phyloP scores from a whole-genome alignment of 30 jellyfish, hydroid and myxozoan species.

The Chironex yamaguchii region DNA sequence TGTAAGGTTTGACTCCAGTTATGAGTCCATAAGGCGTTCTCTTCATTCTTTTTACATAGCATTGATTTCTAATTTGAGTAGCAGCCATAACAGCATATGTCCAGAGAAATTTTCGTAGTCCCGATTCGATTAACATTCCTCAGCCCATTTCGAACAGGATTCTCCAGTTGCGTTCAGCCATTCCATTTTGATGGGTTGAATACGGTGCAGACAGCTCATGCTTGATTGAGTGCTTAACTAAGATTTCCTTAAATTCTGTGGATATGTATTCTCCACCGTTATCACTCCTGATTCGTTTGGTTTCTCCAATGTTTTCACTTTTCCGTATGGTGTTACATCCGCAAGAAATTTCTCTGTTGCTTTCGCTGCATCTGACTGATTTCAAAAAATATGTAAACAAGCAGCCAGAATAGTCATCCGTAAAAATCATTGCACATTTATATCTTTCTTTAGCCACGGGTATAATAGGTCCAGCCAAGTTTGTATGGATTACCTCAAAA shows the following conservation, averaged over 20 bases:
- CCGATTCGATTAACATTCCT: constrained; percentile 57
- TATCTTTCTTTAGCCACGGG: constrained; percentile 63
- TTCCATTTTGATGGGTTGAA: constrained; percentile 86
- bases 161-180: constrained; percentile 85
- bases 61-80: constrained; percentile 70
- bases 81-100: constrained; percentile 81
- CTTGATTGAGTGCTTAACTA: constrained; percentile 20
- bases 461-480: constrained; percentile 70
- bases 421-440: constrained; percentile 55
- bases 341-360: constrained; percentile 70
- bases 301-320: constrained; percentile 58
- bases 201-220: constrained; percentile 72
- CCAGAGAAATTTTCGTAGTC: constrained; percentile 67
- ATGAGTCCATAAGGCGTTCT: constrained; percentile 54
- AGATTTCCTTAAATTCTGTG: constrained; percentile 23
- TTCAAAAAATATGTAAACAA: constrained; percentile 53
- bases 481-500: constrained; percentile 59
- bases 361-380: constrained; percentile 52
- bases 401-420: constrained; percentile 61
- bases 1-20: constrained; percentile 61
- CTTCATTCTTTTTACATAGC: constrained; percentile 28
- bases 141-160: constrained; percentile 82
- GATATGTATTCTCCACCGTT: constrained; percentile 50
- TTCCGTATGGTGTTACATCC: constrained; percentile 58
- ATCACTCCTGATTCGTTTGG: constrained; percentile 24